A percentile compares a stretch with the other conserved stretches of the same genome.
Conservation (phyloP, 2,113 vertebrate species). For the Podarcis raffonei region DNA sequence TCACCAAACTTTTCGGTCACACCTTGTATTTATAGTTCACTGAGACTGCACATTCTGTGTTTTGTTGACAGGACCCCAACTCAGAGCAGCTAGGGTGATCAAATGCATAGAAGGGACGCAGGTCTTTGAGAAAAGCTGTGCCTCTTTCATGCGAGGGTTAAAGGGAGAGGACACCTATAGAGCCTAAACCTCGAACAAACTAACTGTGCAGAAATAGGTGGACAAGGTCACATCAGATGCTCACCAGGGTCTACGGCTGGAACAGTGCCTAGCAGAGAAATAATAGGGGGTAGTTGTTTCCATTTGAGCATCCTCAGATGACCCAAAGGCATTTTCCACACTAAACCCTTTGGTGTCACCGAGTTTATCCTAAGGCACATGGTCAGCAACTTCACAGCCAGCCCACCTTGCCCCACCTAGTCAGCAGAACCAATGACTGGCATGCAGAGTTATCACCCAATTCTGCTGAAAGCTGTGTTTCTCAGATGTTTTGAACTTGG, state of each 20-base stretch:
- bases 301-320: conserved; percentile 59
- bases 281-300: conserved; percentile 55
- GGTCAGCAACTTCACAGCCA: not conserved
- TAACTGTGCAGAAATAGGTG: not conserved
- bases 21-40: too few relatives aligned
- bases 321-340: conserved; percentile 72
- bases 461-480: not conserved
- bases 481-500: not conserved
- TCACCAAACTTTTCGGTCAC: too few relatives aligned
- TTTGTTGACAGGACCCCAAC: not conserved
- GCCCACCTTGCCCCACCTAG: conserved; percentile 18
- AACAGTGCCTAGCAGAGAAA: conserved; percentile 2
- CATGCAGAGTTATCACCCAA: conserved; percentile 11
- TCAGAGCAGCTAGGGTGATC: not conserved
- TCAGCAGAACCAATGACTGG: conserved; percentile 1
- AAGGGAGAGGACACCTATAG: not conserved
- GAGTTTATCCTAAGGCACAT: conserved; percentile 64
- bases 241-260: conserved; percentile 26
- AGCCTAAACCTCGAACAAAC: not conserved
- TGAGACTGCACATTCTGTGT: too few relatives aligned
- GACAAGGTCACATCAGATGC: not conserved
- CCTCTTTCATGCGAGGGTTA: too few relatives aligned
- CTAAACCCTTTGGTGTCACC: conserved; percentile 59
- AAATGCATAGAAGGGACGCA: too few relatives aligned
- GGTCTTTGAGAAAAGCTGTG: too few relatives aligned